Base-by-base conservation (phyloP, 2,797 vertebrate species). In the Acanthornis magna region DNA sequence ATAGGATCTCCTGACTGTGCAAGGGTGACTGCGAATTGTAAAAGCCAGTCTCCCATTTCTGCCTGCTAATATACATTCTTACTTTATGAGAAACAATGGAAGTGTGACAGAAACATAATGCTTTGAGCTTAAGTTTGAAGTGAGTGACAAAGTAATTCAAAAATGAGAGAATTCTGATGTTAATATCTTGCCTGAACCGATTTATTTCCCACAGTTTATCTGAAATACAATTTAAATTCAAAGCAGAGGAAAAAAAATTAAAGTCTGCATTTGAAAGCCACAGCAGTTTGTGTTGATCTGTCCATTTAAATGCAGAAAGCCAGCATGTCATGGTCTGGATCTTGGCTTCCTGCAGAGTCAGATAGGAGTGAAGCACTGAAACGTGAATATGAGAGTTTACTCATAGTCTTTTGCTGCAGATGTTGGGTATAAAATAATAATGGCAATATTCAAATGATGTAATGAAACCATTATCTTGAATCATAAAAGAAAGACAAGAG, bases 121-220 rank as follows among this genome's bases (percentile, higher is more conserved):
- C 63, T 97, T 95, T 95, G 75, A 94, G 95, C 86, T 96, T 97
- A 96, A 96, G 89, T 80, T 94, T 95, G 72, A 84, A 85, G 72
- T 32, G 85, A 97, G 61, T 91, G 94, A 95, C 85, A 91, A 96
- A 96, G 72, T 89, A 95, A 97, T 96, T 97, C 96, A 92, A 87
- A 91, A 89, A 87, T 45, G 32, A 95, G 75, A 90, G 77, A 94
- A 88, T 91, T 94, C 54, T 95, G 92, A 95, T 80, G 80, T 96
- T 92, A 85, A 85, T 87, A 95, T 94, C 88, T 91, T 95, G 47
- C 91, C 67, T 80, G 95, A 94, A 86, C 61, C 78, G 92, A 93
- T 93, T 95, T 81, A 91, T 79, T 93, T 93, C 83, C 95, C 55
- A 48, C n/a, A 66, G 58, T 94, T 96, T 95, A 92, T 88, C 79